phyloP scores from a whole-genome alignment of 1,140 invertebrate species.

The Solenopsis fugax region DNA sequence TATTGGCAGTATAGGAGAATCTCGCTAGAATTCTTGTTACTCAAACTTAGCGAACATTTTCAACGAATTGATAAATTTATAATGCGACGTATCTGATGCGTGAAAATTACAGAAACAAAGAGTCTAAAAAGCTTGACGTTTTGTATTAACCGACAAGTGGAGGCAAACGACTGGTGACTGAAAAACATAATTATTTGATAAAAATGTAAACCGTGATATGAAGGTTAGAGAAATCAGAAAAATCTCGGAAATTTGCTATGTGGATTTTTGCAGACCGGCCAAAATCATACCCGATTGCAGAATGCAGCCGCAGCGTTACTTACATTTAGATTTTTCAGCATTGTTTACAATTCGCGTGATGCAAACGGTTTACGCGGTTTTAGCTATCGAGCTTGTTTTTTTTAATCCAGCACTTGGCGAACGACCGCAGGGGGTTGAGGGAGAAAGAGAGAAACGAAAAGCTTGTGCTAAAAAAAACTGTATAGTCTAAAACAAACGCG shows the following conservation, averaged over 20 bases:
- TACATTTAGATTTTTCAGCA: conserved; percentile 57
- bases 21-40: conserved; percentile 18
- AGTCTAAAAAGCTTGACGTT: neutral
- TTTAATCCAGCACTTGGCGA: conserved; percentile 62
- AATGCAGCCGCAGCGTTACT: conserved; percentile 42
- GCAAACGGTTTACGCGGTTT: conserved; percentile 63
- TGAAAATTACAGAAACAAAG: neutral
- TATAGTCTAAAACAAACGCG: conserved; percentile 68
- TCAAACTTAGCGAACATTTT: conserved; percentile 16
- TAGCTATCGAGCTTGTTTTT: conserved; percentile 58
- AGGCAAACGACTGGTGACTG: neutral
- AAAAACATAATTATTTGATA: neutral
- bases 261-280: neutral
- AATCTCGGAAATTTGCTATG: conserved; percentile 7
- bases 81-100: neutral
- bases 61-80: conserved; percentile 39
- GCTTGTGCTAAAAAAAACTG: conserved; percentile 49
- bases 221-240: neutral
- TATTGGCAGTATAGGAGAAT: conserved; percentile 66
- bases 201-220: neutral
- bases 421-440: conserved; percentile 55
- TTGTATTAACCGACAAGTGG: no score
- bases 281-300: conserved; percentile 26
- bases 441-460: conserved; percentile 22
- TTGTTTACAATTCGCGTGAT: conserved; percentile 64